phyloP scores from a whole-genome alignment of 1,140 invertebrate genomes.

The Drosophila ficusphila region DNA sequence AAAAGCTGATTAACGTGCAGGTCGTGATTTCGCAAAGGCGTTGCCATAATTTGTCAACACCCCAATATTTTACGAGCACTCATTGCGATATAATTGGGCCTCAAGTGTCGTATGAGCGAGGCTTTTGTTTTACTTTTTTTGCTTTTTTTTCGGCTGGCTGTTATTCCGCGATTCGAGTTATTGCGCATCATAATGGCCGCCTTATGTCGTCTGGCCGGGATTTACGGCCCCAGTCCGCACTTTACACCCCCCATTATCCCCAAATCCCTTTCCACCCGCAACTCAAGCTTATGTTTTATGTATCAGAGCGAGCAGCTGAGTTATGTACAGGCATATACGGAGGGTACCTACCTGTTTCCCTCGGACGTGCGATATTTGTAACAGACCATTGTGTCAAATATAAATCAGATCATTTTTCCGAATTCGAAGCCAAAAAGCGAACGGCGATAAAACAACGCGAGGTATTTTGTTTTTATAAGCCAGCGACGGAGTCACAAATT shows the following conservation, averaged over 20 bases:
- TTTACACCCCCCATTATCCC: slow-evolving; percentile 6
- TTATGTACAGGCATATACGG: slow-evolving; percentile 37
- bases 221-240: slow-evolving; percentile 48
- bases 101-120: slow-evolving; percentile 39
- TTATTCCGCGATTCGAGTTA: slow-evolving; percentile 67
- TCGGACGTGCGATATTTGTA: slow-evolving; percentile 34
- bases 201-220: slow-evolving; percentile 57
- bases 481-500: slow-evolving; percentile 47
- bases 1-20: slow-evolving; percentile 63
- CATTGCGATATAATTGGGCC: slow-evolving; percentile 80
- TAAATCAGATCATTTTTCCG: slow-evolving; percentile 83
- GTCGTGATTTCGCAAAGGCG: slow-evolving; percentile 68
- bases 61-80: slow-evolving; percentile 81
- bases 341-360: slow-evolving; percentile 29
- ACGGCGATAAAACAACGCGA: not conserved
- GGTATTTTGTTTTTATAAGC: slow-evolving; percentile 54
- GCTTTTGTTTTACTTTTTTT: slow-evolving; percentile 11
- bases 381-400: slow-evolving; percentile 82
- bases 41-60: slow-evolving; percentile 84
- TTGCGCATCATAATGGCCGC: slow-evolving; percentile 78
- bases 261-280: slow-evolving; percentile 18
- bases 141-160: slow-evolving; percentile 2
- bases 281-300: slow-evolving; percentile 76
- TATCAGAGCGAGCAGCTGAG: slow-evolving; percentile 64
- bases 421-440: slow-evolving; percentile 28